Percentiles rank a stretch among this genome's conserved stretches.
phyloP scores from a whole-genome alignment of 2,113 vertebrate genomes.

The Reinhardtius hippoglossoides region DNA sequence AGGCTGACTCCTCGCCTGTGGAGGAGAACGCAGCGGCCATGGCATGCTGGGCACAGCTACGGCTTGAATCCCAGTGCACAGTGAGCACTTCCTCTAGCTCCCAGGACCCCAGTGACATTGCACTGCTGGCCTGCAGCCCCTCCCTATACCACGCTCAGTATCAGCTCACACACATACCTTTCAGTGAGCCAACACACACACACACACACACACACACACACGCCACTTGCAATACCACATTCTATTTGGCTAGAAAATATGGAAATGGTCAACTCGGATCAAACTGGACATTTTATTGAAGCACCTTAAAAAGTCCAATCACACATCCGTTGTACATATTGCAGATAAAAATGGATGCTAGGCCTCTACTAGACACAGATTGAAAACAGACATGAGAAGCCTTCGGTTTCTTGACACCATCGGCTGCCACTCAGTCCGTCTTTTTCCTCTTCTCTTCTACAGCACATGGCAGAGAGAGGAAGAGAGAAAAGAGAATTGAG shows the following conservation, averaged over 20 bases:
- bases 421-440: slow-evolving; percentile 43
- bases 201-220: background rate
- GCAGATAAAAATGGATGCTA: slow-evolving; percentile 35
- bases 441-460: slow-evolving; percentile 56
- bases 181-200: slow-evolving; percentile 65
- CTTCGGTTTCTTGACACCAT: slow-evolving; percentile 57
- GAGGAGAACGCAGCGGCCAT: slow-evolving; percentile 77
- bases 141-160: slow-evolving; percentile 65
- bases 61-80: slow-evolving; percentile 82
- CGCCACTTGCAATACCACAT: slow-evolving; percentile 17
- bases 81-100: slow-evolving; percentile 82
- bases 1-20: slow-evolving; percentile 58
- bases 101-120: slow-evolving; percentile 80
- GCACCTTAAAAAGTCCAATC: slow-evolving; percentile 21
- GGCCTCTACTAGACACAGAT: slow-evolving; percentile 30
- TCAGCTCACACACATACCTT: slow-evolving; percentile 72
- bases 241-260: slow-evolving; percentile 21
- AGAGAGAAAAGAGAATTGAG: slow-evolving; percentile 73
- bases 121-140: slow-evolving; percentile 69
- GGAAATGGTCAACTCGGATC: slow-evolving; percentile 11
- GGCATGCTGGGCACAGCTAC: slow-evolving; percentile 82
- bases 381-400: slow-evolving; percentile 50
- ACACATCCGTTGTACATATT: slow-evolving; percentile 17
- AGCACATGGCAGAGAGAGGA: slow-evolving; percentile 61
- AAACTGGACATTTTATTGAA: slow-evolving; percentile 22